phyloP scores from a whole-genome alignment of 2,888 invertebrate genomes.

The Conus canariensis region DNA sequence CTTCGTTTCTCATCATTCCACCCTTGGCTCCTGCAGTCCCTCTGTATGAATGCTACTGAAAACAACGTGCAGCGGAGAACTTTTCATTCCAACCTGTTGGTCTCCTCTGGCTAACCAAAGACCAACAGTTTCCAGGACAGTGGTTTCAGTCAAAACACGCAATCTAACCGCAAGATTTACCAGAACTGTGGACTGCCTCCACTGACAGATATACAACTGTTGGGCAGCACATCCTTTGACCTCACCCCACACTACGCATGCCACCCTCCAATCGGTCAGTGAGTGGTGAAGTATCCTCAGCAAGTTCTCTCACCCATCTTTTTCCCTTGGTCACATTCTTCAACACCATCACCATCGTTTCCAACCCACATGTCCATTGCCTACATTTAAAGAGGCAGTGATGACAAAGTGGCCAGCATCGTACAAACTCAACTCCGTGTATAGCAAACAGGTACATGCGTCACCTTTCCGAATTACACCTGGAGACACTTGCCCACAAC shows the following conservation, averaged over 20 bases:
- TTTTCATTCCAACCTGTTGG: background rate
- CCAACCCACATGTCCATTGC: background rate
- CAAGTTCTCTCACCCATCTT: background rate
- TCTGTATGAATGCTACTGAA: background rate
- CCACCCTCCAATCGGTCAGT: background rate
- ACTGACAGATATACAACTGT: too few relatives aligned
- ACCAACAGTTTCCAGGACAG: background rate
- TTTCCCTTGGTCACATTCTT: background rate
- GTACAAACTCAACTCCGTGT: background rate
- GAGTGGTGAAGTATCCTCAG: background rate
- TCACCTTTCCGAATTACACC: background rate
- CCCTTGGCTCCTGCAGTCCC: slow-evolving; percentile 12
- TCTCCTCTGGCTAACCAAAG: background rate
- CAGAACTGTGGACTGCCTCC: background rate
- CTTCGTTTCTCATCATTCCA: background rate
- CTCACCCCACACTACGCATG: background rate
- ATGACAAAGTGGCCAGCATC: background rate
- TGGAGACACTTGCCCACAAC: background rate
- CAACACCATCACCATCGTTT: background rate
- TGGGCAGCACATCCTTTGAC: too few relatives aligned
- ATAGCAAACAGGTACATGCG: background rate
- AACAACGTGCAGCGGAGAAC: background rate
- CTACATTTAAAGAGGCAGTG: background rate
- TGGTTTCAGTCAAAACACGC: background rate
- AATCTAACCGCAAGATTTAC: background rate